phyloP scores from a whole-genome alignment of 2,113 vertebrate genomes.

The Australoheros scitulus region DNA sequence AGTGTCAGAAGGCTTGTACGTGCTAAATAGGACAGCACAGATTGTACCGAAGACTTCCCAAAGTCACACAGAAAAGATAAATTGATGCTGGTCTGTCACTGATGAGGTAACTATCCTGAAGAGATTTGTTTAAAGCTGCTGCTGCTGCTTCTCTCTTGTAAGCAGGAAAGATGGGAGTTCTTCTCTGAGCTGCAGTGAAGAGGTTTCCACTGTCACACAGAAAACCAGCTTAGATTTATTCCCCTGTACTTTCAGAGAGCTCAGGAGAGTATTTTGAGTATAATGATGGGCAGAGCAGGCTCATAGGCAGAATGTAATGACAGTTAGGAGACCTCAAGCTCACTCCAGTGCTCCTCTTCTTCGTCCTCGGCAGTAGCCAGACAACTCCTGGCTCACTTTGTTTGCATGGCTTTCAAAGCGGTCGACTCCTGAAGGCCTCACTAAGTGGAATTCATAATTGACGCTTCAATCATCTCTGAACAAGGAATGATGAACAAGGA shows the following conservation, averaged over 20 bases:
- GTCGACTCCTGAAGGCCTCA: slow-evolving; percentile 1
- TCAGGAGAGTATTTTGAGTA: slow-evolving; percentile 29
- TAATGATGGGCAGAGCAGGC: slow-evolving; percentile 18
- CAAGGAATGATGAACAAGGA: not conserved
- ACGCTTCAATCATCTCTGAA: not conserved
- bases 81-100: not conserved
- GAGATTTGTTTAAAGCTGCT: not conserved
- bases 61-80: not conserved
- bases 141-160: not conserved
- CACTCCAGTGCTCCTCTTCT: not conserved
- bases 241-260: slow-evolving; percentile 7
- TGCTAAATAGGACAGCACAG: slow-evolving; percentile 10
- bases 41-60: not conserved
- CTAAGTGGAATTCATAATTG: slow-evolving; percentile 1
- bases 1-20: slow-evolving; percentile 3
- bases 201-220: slow-evolving; percentile 10
- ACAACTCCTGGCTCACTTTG: not conserved
- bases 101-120: not conserved
- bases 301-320: slow-evolving; percentile 20
- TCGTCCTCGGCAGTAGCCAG: not conserved
- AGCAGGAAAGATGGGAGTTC: not conserved
- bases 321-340: slow-evolving; percentile 44
- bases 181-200: not conserved
- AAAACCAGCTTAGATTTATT: slow-evolving; percentile 27
- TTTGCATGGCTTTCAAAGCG: slow-evolving; percentile 5